Evolutionary conservation across 2,888 invertebrate genomes (phyloP), one percentile per base, ranked within the genome.

Genomic region (Marronus borbonicus): DNA sequence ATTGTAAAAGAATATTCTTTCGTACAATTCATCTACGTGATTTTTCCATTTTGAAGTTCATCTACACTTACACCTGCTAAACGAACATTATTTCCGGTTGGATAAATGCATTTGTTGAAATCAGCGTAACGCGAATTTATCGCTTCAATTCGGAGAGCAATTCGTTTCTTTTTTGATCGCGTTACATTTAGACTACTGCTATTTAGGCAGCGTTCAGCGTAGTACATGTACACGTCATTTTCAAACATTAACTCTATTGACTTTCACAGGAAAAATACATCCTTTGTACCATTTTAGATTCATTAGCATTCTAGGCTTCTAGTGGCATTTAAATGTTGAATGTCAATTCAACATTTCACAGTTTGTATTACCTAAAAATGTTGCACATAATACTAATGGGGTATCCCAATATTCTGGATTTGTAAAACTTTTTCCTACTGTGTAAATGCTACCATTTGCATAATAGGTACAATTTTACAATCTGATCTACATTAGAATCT

Each of bases 21-120:
- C 39, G 17, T 8, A 44, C 36, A 65, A 65, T 17, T 39, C n/a
- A 17, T 39, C 39, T 39, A 17, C 65, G 65, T 65, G 65, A 65
- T 65, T 65, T 65, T 44, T 65, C 65, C 20, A 65, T 14, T 65
- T 65, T 65, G 39, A 39, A 65, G n/a, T 39, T 65, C 65, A 65
- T 65, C 65, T 65, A 7, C 39, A 20, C 44, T 65, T 39, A 65
- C 20, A 65, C 65, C 39, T 36, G 36, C 39, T 65, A 65, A 65
- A 65, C 65, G 14, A 65, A 65, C 65, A 36, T 36, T 65, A 65
- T 44, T 65, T 65, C 65, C 36, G 44, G 8, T 44, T 39, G 36
- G 44, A 39, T 65, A 65, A 65, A 39, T 65, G 7, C 65, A 39
- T 36, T 44, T 65, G 65, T 17, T 65, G 39, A 65, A 65, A 36